Percentiles rank a stretch among this genome's conserved stretches.
Conservation (phyloP, 2,797 vertebrate genomes). For the Eidolon dupreanum region DNA sequence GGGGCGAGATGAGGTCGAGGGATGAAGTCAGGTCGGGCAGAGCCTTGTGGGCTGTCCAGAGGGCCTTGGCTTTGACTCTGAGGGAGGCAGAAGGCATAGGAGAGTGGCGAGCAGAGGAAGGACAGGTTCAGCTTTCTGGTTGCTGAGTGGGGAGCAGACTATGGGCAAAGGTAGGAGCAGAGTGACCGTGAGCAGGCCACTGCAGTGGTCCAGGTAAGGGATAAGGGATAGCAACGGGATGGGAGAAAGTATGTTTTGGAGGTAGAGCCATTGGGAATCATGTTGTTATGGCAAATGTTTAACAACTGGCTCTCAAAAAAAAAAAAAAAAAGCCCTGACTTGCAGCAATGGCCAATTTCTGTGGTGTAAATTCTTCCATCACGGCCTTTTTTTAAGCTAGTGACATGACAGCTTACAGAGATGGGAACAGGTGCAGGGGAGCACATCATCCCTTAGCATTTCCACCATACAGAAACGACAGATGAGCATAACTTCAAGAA, state of each 20-base stretch:
- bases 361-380: background rate
- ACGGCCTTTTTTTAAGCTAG: background rate
- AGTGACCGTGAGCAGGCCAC: background rate
- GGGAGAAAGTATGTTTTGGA: background rate
- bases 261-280: background rate
- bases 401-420: too few relatives aligned
- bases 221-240: background rate
- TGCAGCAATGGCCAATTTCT: background rate
- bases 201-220: rapidly evolving
- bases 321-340: background rate
- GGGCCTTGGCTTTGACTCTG: background rate
- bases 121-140: too few relatives aligned
- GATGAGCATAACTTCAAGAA: background rate
- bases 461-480: background rate
- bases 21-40: background rate
- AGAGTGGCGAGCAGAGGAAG: background rate
- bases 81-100: background rate
- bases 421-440: rapidly evolving
- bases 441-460: background rate
- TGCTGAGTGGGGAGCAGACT: background rate
- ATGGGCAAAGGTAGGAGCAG: background rate
- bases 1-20: background rate
- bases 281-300: background rate
- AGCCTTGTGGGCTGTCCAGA: background rate
- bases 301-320: background rate